Evolutionary conservation across 2,797 vertebrate species (phyloP).

Genomic region (Gymnoscopelus microlampas): DNA sequence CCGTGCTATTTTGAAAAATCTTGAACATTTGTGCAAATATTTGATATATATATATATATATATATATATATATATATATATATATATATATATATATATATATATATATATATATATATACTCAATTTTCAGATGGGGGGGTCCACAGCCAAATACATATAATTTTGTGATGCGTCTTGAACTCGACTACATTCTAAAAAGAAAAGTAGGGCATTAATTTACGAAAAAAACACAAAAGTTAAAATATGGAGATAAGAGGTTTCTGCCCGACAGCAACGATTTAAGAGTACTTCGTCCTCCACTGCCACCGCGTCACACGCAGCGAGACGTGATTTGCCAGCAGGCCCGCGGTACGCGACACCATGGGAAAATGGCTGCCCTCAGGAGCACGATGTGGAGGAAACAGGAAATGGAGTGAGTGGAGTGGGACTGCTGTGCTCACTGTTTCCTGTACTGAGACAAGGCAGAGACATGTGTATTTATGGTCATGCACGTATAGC

Average conservation of each 20-base stretch:
- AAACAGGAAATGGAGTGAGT: conserved; percentile 73
- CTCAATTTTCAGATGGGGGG: too few species aligned
- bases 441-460: conserved; percentile 54
- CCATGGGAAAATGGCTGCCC: conserved; percentile 55
- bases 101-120: too few species aligned
- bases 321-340: conserved; percentile 45
- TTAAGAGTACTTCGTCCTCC: conserved; percentile 6
- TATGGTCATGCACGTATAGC: conserved; percentile 16
- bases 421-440: conserved; percentile 59
- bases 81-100: too few species aligned
- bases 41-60: too few species aligned
- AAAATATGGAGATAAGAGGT: not conserved
- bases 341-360: conserved; percentile 23
- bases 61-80: too few species aligned
- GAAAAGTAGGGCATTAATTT: too few species aligned
- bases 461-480: conserved; percentile 60
- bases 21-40: too few species aligned
- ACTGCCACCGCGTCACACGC: not conserved
- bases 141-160: too few species aligned
- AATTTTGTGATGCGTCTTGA: too few species aligned
- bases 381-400: conserved; percentile 42
- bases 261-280: conserved; percentile 17
- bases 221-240: too few species aligned
- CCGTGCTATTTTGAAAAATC: too few species aligned
- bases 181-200: too few species aligned